phyloP scores from a whole-genome alignment of 2,113 vertebrate species.

The Corythoichthys haematopterus region DNA sequence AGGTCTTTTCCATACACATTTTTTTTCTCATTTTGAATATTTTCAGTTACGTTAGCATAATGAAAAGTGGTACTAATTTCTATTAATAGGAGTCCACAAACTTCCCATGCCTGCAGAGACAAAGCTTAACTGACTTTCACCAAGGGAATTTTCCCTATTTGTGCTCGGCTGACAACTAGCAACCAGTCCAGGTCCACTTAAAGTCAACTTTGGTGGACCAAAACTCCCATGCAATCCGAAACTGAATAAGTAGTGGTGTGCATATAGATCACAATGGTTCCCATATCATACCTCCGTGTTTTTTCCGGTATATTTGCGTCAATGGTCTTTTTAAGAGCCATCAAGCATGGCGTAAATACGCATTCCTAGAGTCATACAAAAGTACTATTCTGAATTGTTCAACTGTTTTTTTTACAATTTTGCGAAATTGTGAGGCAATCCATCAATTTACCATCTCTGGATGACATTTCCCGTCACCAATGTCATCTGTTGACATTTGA shows the following conservation, averaged over 20 bases:
- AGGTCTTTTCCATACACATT: neutral
- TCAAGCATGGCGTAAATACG: neutral
- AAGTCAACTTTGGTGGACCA: neutral
- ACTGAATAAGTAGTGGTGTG: neutral
- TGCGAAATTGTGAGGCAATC: neutral
- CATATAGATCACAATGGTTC: neutral
- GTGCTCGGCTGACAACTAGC: no score
- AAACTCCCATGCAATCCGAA: neutral
- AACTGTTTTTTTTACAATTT: neutral
- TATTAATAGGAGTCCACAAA: no score
- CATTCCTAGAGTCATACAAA: neutral
- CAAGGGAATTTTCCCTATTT: no score
- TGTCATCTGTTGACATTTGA: slow-evolving; percentile 50
- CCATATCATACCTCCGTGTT: neutral
- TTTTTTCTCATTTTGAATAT: neutral
- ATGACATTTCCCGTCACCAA: slow-evolving; percentile 45
- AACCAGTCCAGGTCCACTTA: neutral
- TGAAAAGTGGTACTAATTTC: no score
- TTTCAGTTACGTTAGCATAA: neutral
- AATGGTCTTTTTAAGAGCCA: neutral
- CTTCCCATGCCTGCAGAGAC: no score
- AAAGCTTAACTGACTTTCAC: no score
- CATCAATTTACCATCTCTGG: neutral
- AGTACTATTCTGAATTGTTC: neutral
- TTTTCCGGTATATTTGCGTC: neutral